Conservation (phyloP, 2,888 invertebrate species). For the Scrobipalpa costella region DNA sequence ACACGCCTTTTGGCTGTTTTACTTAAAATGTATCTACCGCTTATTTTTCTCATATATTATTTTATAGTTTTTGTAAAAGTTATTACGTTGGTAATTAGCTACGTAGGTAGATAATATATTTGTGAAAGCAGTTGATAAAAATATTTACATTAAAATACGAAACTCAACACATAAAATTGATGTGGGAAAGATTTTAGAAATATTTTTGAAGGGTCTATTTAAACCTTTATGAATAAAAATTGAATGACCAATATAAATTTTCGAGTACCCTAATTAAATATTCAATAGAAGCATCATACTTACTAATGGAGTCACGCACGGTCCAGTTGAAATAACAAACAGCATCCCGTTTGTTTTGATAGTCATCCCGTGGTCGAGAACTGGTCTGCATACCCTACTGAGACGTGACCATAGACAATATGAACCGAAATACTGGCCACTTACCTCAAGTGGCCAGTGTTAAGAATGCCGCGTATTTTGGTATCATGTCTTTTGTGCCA, state of each 20-base stretch:
- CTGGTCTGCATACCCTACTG: slow-evolving; percentile 37
- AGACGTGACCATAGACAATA: slow-evolving; percentile 75
- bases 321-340: slow-evolving; percentile 77
- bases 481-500: slow-evolving; percentile 50
- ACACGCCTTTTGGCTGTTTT: too few species aligned
- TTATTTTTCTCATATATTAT: too few species aligned
- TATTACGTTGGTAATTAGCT: background rate
- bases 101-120: background rate
- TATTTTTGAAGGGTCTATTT: background rate
- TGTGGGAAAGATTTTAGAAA: background rate
- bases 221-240: background rate
- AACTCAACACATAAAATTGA: too few species aligned
- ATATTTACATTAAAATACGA: background rate
- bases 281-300: slow-evolving; percentile 47
- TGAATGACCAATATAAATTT: background rate
- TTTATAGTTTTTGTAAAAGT: too few species aligned
- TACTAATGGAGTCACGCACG: slow-evolving; percentile 53
- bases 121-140: background rate
- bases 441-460: slow-evolving; percentile 30
- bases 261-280: slow-evolving; percentile 57
- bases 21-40: too few species aligned
- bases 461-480: slow-evolving; percentile 41
- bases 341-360: slow-evolving; percentile 67
- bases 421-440: slow-evolving; percentile 36
- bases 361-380: slow-evolving; percentile 52